These are phyloP conservation scores for Parthenolecanium corni DNA, from an alignment of 2,888 invertebrate genomes.

Conservation along the genomic window DNA sequence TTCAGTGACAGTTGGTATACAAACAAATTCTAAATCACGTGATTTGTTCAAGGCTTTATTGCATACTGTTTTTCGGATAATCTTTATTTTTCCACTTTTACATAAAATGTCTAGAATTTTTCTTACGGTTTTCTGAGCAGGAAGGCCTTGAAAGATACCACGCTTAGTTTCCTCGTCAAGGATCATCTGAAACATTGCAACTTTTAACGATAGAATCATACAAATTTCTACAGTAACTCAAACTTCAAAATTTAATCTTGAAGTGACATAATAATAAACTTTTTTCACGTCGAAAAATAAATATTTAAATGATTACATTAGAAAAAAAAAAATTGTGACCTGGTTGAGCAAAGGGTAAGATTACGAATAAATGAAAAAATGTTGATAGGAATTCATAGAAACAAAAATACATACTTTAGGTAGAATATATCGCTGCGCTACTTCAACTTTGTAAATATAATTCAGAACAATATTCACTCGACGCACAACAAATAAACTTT, in stretches of 20 bases:
- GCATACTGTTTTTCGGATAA: not conserved
- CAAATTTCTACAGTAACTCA: too few relatives aligned
- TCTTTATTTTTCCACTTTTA: constrained; percentile 1
- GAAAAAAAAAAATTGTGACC: too few relatives aligned
- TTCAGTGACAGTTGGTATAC: constrained; percentile 11
- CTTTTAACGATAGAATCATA: too few relatives aligned
- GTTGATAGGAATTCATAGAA: too few relatives aligned
- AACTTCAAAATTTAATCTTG: too few relatives aligned
- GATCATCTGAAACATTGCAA: constrained; percentile 2
- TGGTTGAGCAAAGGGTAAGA: too few relatives aligned
- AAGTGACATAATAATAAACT: too few relatives aligned
- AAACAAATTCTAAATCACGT: constrained; percentile 4
- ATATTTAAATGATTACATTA: too few relatives aligned
- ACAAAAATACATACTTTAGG: not conserved
- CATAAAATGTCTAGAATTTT: not conserved
- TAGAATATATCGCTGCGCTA: constrained; percentile 35
- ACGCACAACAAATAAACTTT: constrained; percentile 42
- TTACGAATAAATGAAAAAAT: too few relatives aligned
- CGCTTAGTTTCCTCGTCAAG: constrained; percentile 12
- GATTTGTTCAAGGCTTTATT: constrained; percentile 8
- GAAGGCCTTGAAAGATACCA: constrained; percentile 4
- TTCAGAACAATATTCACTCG: constrained; percentile 53
- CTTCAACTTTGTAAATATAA: constrained; percentile 46
- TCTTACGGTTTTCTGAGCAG: constrained; percentile 1
- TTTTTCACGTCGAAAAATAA: too few relatives aligned